A percentile compares a stretch with the other conserved stretches of the same genome.
Conservation (phyloP, 2,797 vertebrate species). For the Diplodus puntazzo region DNA sequence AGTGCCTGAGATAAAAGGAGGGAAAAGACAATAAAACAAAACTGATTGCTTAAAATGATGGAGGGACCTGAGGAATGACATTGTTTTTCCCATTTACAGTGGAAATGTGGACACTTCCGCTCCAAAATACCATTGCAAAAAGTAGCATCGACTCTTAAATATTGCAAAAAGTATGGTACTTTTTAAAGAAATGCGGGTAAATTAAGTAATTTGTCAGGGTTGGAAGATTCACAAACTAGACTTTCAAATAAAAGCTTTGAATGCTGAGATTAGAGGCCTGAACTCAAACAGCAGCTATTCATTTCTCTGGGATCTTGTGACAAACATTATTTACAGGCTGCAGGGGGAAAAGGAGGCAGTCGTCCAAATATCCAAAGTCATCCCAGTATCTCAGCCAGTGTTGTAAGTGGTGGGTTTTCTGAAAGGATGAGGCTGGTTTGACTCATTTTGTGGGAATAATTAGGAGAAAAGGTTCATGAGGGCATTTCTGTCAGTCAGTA, state of each 20-base stretch:
- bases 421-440: constrained; percentile 10
- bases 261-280: constrained; percentile 29
- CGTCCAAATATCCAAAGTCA: constrained; percentile 49
- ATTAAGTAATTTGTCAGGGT: neutral
- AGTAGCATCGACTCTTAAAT: neutral
- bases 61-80: constrained; percentile 6
- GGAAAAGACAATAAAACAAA: constrained; percentile 14
- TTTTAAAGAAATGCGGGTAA: neutral
- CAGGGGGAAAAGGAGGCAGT: constrained; percentile 31
- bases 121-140: neutral
- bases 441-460: constrained; percentile 22
- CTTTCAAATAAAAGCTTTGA: neutral
- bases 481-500: neutral
- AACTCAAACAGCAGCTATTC: constrained; percentile 37
- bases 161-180: neutral
- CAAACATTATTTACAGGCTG: constrained; percentile 56
- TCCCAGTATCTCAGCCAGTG: constrained; percentile 45
- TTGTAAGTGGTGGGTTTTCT: constrained; percentile 24
- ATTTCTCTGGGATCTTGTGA: constrained; percentile 46
- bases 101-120: neutral
- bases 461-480: neutral
- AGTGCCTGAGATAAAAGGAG: constrained; percentile 5
- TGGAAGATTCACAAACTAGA: neutral
- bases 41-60: constrained; percentile 26
- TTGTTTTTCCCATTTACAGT: neutral